Evolutionary conservation across 2,888 invertebrate genomes (phyloP), one percentile per base, ranked within the genome.

Genomic region (Drosophila nigritarsus): DNA sequence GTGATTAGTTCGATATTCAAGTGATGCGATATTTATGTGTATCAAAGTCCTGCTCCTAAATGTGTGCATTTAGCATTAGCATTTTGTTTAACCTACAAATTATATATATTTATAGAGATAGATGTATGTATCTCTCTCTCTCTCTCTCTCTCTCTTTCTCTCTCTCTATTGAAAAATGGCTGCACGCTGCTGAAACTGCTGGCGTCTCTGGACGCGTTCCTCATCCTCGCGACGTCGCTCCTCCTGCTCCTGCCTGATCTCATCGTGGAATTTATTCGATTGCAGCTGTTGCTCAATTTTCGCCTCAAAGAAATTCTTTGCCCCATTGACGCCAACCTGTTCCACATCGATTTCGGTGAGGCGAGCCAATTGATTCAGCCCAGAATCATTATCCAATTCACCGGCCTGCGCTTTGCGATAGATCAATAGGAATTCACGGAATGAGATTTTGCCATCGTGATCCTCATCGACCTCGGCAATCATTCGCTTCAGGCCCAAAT

Each of bases 271-370:
- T 94, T 98, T 98, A 91, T 96, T 97, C 66, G 96, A 95, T 89
- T 96, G 96, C 13, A 96, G 93, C 75, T 98, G 95, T 90, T 98
- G 96, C 90, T 97, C 97, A 87, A 99, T 98, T 96, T 99, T 99
- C 0, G 98, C 98, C 94, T 98, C 98, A 91, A 99, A 99, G 94
- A 99, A 99, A 91, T 96, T 96, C 92, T 98, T 98, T 40, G 99
- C 99, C 18, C 98, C 99, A 78, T 96, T 96, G 0, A 99, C 99
- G 1, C 99, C 99, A 27, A 98, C 98, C 94, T 98, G 96, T 78
- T 98, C 97, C 0, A 99, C 98, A 91, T 98, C 96, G 69, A 99
- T 97, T 94, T 98, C 98, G 8, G 97, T 97, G 36, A 98, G 94
- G 79, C 96, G 95, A 11, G 98, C 98, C 84, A 99, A 93, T 75